Evolutionary conservation across 2,797 vertebrate genomes (phyloP), one percentile per base, ranked within the genome.

Genomic region (Petrocephalus sullivani): DNA sequence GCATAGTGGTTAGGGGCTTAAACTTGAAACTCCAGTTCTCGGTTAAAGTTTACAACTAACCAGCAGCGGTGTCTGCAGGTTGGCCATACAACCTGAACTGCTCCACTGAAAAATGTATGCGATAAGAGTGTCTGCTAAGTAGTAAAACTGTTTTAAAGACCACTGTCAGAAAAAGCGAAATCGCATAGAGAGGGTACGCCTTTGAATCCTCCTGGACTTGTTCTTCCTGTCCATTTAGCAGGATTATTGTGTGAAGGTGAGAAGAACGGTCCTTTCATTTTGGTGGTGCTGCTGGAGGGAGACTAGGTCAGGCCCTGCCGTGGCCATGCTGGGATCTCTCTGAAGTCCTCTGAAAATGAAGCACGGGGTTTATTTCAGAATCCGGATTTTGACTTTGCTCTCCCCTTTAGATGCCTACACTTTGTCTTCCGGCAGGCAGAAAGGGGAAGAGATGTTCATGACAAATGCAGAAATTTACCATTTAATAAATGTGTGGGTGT

Each of bases 191-290:
- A 49, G 49, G 46, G n/a, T 54, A 28, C 4, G 51, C 12, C 10
- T 54, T 84, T 23, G 82, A 54, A 2, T 21, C 49, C 4, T 84
- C 51, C 82, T 12, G 51, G 54, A 84, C 51, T 0, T 84, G 82
- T 84, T 56, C 82, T 84, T 51, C 51, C 51, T 53, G 51, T 54
- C 51, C 82, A 56, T 54, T 84, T 84, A 84, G 21, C 6, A 46
- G 19, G 56, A 86, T 86, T 37, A 86, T 86, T 86, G 85, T 86
- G 85, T 86, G 19, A n/a, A 41, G 56, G 23, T 4, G 10, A n/a
- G 84, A 85, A 58, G 23, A 86, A 61, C 49, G 41, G 28, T 19
- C 8, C 28, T 58, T 86, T 46, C 8, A 60, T 61, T 37, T 60
- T 19, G 21, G 53, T 16, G 23, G 23, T 41, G 56, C 16, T 41